Evolutionary conservation across 2,113 vertebrate genomes (phyloP), one percentile per base, ranked within the genome.

Genomic region (Laticauda laticaudata): DNA sequence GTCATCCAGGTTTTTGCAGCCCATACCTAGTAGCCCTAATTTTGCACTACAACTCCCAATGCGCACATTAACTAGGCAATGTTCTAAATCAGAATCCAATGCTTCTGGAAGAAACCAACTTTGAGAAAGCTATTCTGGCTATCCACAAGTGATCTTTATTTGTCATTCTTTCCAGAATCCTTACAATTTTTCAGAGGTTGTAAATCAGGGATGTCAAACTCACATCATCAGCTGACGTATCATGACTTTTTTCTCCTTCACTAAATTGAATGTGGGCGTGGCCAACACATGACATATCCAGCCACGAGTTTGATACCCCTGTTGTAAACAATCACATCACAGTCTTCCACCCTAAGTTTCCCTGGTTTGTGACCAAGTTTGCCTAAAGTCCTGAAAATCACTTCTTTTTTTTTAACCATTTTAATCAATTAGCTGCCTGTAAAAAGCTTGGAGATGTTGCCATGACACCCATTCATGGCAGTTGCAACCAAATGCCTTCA

Each of bases 401-500:
- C 96, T 97, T 97, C 95, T 95, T 97, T 56, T 94, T 90, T 90
- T 89, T 53, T 91, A 92, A 20, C 95, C 24, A 87, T 88, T 94
- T 93, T 92, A 92, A 96, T 96, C 92, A 93, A 96, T 96, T 94
- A 91, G 10, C 0, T 2, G 93, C 89, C 94, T 95, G 94, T 93
- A 95, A 97, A 97, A 69, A 96, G 90, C 81, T 34, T 59, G 88
- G 57, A 87, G 94, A 95, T 94, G 93, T 92, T 96, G 95, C 0
- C 23, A 94, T 92, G 95, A 93, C 95, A 93, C 93, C 92, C 9
- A 2, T 89, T 93, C 64, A 1, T 0, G 61, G 64, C 54, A n/a
- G 26, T 69, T 90, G 9, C 57, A 0, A 1, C 87, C 91, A 81
- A 93, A 94, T 97, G 94, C 95, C 96, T 95, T 87, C 93, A 92